Base-by-base conservation (phyloP, 2,113 vertebrate species). In the Paraplagusia blochii region DNA sequence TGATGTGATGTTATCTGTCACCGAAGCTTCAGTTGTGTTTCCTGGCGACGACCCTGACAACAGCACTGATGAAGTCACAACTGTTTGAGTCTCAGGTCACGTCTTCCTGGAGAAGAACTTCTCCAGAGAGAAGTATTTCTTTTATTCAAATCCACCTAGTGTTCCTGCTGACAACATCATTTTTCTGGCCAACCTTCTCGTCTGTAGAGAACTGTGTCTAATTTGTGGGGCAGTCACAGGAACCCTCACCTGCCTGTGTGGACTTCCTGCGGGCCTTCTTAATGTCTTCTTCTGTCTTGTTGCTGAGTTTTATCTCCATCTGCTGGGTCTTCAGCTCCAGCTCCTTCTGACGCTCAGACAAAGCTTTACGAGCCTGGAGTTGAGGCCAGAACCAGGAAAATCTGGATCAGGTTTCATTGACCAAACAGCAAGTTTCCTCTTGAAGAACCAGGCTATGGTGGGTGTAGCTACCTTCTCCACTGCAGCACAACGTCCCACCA, bases 181-280 rank as follows among this genome's bases (percentile, higher is more conserved):
- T n/a, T n/a, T n/a, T n/a, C n/a, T n/a, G n/a, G n/a, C 6, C 22
- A 29, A 29, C 22, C 22, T 29, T 29, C n/a, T n/a, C n/a, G 22
- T 29, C 3, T 29, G 22, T 29, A 29, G 22, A 2, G 2, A 29
- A 29, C 22, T 29, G 2, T 29, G 22, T 29, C 6, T 29, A 29
- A 29, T 4, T 6, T 29, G 22, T 29, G 22, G 11, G 12, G 38
- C 8, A n/a, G 36, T 38, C 36, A 38, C 36, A 39, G 38, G 9
- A 38, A 38, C 36, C 36, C 94, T 90, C 79, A 98, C 97, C 96
- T 5, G 96, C 97, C 89, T 98, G 97, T 0, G 97, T 99, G 69
- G 97, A 99, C 93, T 98, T 99, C 81, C 96, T 65, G 47, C 96
- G 90, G 0, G 97, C 97, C 73, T 97, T 99, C 88, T 99, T 99